A percentile compares a stretch with the other conserved stretches of the same genome.
These are phyloP conservation scores for Microplitis manilae DNA, from an alignment of 2,888 invertebrate genomes.

Conservation along the genomic window DNA sequence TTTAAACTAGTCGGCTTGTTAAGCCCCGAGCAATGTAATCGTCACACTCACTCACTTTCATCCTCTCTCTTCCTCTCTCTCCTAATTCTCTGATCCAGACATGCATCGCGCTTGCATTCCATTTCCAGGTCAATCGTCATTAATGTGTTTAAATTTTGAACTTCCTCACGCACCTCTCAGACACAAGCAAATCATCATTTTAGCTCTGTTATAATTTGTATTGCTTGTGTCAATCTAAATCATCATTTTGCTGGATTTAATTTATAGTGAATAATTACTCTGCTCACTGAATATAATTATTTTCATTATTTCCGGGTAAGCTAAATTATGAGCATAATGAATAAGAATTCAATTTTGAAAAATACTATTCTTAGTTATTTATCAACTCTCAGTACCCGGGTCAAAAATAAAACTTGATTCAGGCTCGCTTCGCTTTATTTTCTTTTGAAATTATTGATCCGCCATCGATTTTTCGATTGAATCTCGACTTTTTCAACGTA, in stretches of 20 bases:
- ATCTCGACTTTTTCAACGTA: no score
- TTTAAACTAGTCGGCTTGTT: conserved; percentile 53
- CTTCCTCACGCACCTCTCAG: not conserved
- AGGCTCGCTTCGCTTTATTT: no score
- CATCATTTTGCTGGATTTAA: not conserved
- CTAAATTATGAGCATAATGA: no score
- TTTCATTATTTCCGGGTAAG: no score
- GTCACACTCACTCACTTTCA: conserved; percentile 12
- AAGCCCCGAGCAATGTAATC: conserved; percentile 30
- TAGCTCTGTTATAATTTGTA: not conserved
- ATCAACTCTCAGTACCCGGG: conserved; percentile 37
- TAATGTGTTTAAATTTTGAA: conserved; percentile 11
- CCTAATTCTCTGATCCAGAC: conserved; percentile 8
- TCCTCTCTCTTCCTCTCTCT: not conserved
- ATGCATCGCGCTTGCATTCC: conserved; percentile 5
- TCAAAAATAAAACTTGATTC: no score
- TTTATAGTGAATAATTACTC: not conserved
- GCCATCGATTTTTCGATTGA: no score
- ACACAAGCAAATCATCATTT: not conserved
- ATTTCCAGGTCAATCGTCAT: conserved; percentile 17
- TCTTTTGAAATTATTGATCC: no score
- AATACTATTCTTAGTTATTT: conserved; percentile 46
- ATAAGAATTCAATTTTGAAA: not conserved
- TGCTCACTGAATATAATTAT: not conserved
- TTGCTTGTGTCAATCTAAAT: not conserved